Evolutionary conservation across 2,797 vertebrate species (phyloP).

Genomic region (Diplodus puntazzo): DNA sequence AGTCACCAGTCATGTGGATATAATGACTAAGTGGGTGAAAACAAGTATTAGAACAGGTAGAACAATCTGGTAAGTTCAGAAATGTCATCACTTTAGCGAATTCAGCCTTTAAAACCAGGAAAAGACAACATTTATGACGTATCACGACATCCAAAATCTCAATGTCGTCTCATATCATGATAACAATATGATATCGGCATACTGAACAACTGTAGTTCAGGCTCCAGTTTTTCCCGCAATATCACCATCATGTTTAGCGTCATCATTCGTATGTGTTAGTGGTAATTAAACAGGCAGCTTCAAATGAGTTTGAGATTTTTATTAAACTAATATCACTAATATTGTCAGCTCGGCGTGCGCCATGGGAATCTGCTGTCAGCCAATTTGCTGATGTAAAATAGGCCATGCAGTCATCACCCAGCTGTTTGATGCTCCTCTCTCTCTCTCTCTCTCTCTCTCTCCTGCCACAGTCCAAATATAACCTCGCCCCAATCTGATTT

Average conservation of each 20-base stretch:
- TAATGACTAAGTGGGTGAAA: too few relatives aligned
- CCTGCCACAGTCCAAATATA: constrained; percentile 80
- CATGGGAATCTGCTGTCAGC: constrained; percentile 59
- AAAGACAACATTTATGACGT: too few relatives aligned
- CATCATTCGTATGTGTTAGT: constrained; percentile 7
- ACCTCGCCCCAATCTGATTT: constrained; percentile 79
- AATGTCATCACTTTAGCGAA: too few relatives aligned
- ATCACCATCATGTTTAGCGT: constrained; percentile 3
- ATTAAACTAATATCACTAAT: constrained; percentile 63
- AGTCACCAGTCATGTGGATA: too few relatives aligned
- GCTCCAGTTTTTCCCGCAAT: constrained; percentile 6
- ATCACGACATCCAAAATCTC: too few relatives aligned
- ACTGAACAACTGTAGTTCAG: neutral
- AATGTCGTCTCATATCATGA: too few relatives aligned
- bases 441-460: constrained; percentile 20
- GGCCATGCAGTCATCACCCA: constrained; percentile 75
- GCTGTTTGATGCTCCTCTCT: constrained; percentile 68
- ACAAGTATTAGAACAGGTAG: too few relatives aligned
- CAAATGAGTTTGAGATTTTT: constrained; percentile 46
- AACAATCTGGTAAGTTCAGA: too few relatives aligned
- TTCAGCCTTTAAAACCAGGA: too few relatives aligned
- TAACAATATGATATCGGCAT: too few relatives aligned
- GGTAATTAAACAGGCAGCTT: constrained; percentile 42
- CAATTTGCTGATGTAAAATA: constrained; percentile 78
- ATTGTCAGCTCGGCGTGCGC: constrained; percentile 44